Conservation (phyloP, 2,888 invertebrate species). For the Schizaphis graminum region DNA sequence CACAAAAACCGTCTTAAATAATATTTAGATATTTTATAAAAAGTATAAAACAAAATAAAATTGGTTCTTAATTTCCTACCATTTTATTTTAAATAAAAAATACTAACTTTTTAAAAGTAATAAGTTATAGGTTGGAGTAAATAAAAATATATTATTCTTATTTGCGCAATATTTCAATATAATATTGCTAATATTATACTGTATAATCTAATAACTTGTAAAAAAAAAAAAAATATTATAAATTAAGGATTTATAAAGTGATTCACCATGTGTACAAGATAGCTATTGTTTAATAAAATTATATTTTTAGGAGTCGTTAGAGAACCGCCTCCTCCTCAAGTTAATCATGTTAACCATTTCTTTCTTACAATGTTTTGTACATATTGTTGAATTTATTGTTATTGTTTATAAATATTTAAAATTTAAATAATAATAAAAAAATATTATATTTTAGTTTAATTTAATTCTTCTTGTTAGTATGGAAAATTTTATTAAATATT, state of each 20-base stretch:
- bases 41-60: constrained; percentile 10
- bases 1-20: neutral
- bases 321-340: no score
- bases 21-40: neutral
- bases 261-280: neutral
- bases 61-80: constrained; percentile 21
- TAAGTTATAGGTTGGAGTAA: neutral
- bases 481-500: neutral
- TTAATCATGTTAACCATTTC: no score
- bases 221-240: neutral
- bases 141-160: neutral
- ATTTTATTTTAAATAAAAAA: neutral
- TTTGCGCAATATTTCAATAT: neutral
- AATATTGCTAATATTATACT: neutral
- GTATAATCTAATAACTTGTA: neutral
- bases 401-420: no score
- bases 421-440: no score
- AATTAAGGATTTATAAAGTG: neutral
- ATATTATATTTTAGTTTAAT: neutral
- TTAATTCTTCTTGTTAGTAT: neutral
- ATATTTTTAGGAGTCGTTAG: no score
- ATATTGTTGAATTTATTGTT: no score
- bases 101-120: constrained; percentile 25
- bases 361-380: no score
- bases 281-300: neutral